Conservation (phyloP, 2,113 vertebrate genomes). For the Dipodomys stephensi region DNA sequence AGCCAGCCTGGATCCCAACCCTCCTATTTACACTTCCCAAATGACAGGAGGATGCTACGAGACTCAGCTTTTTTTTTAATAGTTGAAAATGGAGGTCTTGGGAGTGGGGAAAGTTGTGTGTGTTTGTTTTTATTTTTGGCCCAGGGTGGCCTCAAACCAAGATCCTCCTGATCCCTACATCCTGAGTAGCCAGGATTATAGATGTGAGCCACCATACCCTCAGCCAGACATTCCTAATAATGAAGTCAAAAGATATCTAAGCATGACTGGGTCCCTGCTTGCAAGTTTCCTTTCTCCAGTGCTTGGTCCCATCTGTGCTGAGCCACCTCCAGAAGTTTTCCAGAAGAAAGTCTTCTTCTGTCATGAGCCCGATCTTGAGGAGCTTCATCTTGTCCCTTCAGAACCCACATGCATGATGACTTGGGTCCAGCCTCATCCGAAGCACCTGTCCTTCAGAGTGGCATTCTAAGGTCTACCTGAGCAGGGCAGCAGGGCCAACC, state of each 20-base stretch:
- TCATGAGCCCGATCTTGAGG: not conserved
- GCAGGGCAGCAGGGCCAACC: not conserved
- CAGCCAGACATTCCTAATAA: not conserved
- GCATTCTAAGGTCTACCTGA: too few species aligned
- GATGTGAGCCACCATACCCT: not conserved
- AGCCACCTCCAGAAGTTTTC: not conserved
- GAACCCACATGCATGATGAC: accelerated
- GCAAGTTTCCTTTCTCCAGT: not conserved
- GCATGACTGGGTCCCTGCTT: not conserved
- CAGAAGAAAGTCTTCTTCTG: not conserved
- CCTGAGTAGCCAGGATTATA: too few species aligned
- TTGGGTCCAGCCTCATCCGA: not conserved
- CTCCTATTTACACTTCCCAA: too few species aligned
- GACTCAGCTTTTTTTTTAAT: too few species aligned
- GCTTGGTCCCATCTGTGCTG: not conserved
- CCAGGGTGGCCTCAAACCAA: too few species aligned
- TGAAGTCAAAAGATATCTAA: not conserved
- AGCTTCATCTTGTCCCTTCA: not conserved
- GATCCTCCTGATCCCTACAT: too few species aligned
- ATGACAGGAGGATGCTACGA: too few species aligned
- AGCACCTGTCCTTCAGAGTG: not conserved
- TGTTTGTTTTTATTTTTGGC: too few species aligned
- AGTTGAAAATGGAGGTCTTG: too few species aligned
- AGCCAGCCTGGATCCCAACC: too few species aligned
- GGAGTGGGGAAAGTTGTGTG: too few species aligned